Evolutionary conservation across 1,140 invertebrate species (phyloP), one percentile per base, ranked within the genome.

Genomic region (Cryptotermes secundus): DNA sequence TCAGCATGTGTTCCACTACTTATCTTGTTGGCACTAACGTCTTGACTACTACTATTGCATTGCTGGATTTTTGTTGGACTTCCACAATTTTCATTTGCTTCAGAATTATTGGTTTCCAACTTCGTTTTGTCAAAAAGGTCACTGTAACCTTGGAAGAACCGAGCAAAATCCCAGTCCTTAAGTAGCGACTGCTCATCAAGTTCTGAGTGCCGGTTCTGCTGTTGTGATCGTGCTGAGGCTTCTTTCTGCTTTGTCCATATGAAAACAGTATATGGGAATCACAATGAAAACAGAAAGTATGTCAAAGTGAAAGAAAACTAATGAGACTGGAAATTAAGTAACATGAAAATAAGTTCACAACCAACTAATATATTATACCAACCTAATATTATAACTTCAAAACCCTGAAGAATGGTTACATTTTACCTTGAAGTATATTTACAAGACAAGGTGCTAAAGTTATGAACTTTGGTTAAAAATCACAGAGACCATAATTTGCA

Each of bases 101-200:
- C 87, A 19, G 86, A 87, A 83, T 87, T 86, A 80, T 86, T 87
- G 65, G 85, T 87, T 34, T 83, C 83, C 31, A 79, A 59, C 31
- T 83, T 83, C 36, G 79, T 83, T 26, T 86, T 86, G 10, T 86
- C 84, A 26, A 81, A 34, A 36, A 81, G 88, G 86, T 90, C 90
- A 86, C 89, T 90, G 88, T 91, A 91, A 38, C 91, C 92, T 87
- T 95, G 94, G 89, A 96, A 96, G 91, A 96, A 96, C 88, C 94
- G 93, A 86, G 94, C 94, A 90, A 96, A 94, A 89, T 96, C 94
- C 95, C 95, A 96, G 86, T 96, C 95, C 89, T 95, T 94, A 81
- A 96, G 90, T 45, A 96, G 91, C 59, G 93, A 93, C 79, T 94
- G 93, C 89, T 95, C 94, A 87, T 95, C 94, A 86, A 92, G 90